A percentile compares a stretch with the other conserved stretches of the same genome.
These are phyloP conservation scores for Cosmia trapezina DNA, from an alignment of 2,888 invertebrate genomes.

Conservation along the genomic window DNA sequence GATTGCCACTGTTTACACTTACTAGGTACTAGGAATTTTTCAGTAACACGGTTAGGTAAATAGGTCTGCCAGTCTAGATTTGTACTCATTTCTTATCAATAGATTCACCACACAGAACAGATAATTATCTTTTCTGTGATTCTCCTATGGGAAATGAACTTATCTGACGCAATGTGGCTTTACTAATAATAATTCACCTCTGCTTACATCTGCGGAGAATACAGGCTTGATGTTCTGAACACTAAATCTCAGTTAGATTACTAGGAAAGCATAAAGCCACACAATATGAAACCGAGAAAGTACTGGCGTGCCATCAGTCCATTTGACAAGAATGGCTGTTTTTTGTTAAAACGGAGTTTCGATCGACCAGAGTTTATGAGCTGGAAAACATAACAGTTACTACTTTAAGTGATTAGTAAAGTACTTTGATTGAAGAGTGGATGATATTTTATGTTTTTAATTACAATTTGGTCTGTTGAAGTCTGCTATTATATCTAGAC, in stretches of 20 bases:
- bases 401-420: constrained; percentile 33
- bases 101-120: too few relatives aligned
- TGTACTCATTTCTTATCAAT: too few relatives aligned
- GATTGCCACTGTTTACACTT: too few relatives aligned
- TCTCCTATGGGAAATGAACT: too few relatives aligned
- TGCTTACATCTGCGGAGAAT: too few relatives aligned
- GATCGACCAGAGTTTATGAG: constrained; percentile 73
- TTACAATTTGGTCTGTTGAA: neutral
- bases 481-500: too few relatives aligned
- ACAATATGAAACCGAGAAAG: constrained; percentile 61
- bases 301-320: constrained; percentile 73
- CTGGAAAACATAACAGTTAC: constrained; percentile 61
- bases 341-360: constrained; percentile 75
- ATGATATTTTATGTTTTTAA: neutral
- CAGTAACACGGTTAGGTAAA: too few relatives aligned
- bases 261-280: constrained; percentile 37
- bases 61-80: too few relatives aligned
- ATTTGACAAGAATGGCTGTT: constrained; percentile 69
- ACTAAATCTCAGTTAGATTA: constrained; percentile 31
- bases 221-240: neutral
- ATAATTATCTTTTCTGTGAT: too few relatives aligned
- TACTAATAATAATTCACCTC: too few relatives aligned
- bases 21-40: too few relatives aligned
- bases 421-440: constrained; percentile 9
- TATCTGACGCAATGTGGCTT: too few relatives aligned